Percentiles rank a stretch among this genome's conserved stretches.
Conservation (phyloP, 1,140 invertebrate species). For the Drosophila bifasciata region DNA sequence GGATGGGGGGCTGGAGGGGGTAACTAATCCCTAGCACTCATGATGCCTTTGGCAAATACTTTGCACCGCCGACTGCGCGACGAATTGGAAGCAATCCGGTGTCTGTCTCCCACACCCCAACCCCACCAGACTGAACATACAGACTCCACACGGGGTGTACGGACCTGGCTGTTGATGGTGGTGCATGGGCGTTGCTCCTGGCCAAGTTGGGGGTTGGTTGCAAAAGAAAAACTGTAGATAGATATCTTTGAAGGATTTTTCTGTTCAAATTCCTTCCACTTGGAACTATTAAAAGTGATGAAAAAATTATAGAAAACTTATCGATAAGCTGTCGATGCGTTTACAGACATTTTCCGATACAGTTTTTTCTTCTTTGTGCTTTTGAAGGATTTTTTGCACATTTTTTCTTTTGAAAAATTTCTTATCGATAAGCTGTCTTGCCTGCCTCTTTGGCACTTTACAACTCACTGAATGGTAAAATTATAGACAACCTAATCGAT, state of each 20-base stretch:
- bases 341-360: too few species aligned
- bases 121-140: slow-evolving; percentile 9
- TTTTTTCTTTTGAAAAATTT: not conserved
- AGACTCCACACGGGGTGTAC: slow-evolving; percentile 35
- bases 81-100: slow-evolving; percentile 81
- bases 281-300: too few species aligned
- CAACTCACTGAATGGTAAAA: slow-evolving; percentile 82
- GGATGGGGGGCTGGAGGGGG: slow-evolving; percentile 18
- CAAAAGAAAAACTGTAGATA: slow-evolving; percentile 55
- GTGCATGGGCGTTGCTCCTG: slow-evolving; percentile 73
- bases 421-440: too few species aligned
- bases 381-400: not conserved
- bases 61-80: slow-evolving; percentile 81
- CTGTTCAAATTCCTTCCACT: too few species aligned
- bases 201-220: slow-evolving; percentile 59
- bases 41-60: slow-evolving; percentile 80
- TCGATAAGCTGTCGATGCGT: too few species aligned
- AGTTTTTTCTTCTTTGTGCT: not conserved
- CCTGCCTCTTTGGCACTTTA: slow-evolving; percentile 47
- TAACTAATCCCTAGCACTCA: slow-evolving; percentile 78
- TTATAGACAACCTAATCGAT: slow-evolving; percentile 83
- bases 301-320: too few species aligned
- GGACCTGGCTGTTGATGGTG: slow-evolving; percentile 37
- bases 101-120: slow-evolving; percentile 57
- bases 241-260: too few species aligned